Evolutionary conservation across 1,140 invertebrate species (phyloP).

Genomic region (Drosophila quadrilineata): DNA sequence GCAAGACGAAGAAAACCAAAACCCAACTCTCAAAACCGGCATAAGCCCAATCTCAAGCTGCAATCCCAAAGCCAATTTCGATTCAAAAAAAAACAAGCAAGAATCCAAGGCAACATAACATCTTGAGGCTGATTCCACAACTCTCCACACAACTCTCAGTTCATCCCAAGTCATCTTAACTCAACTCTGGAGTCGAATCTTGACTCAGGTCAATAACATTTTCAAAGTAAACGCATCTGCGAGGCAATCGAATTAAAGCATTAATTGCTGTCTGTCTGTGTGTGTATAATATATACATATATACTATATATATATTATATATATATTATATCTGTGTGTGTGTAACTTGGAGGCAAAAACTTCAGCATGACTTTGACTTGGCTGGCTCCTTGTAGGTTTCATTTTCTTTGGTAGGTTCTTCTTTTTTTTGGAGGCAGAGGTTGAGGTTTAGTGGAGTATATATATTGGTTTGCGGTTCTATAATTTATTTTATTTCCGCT

Average conservation of each 20-base stretch:
- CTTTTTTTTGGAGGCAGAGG: no score
- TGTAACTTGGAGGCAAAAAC: constrained; percentile 9
- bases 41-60: not conserved
- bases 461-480: constrained; percentile 44
- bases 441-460: no score
- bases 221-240: constrained; percentile 29
- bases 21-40: not conserved
- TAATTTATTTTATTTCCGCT: constrained; percentile 52
- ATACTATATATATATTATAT: no score
- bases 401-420: no score
- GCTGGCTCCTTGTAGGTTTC: no score
- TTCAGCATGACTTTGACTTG: constrained; percentile 14
- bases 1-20: constrained; percentile 2
- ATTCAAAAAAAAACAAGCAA: not conserved
- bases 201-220: constrained; percentile 40
- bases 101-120: not conserved
- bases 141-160: no score
- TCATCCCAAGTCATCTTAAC: no score
- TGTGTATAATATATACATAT: no score
- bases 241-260: constrained; percentile 48
- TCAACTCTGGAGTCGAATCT: no score
- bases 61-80: not conserved
- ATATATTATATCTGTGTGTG: not conserved
- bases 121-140: constrained; percentile 23
- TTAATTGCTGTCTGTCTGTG: constrained; percentile 32